Percentiles rank a stretch among this genome's conserved stretches.
phyloP scores from a whole-genome alignment of 2,113 vertebrate genomes.

The Nibea coibor region DNA sequence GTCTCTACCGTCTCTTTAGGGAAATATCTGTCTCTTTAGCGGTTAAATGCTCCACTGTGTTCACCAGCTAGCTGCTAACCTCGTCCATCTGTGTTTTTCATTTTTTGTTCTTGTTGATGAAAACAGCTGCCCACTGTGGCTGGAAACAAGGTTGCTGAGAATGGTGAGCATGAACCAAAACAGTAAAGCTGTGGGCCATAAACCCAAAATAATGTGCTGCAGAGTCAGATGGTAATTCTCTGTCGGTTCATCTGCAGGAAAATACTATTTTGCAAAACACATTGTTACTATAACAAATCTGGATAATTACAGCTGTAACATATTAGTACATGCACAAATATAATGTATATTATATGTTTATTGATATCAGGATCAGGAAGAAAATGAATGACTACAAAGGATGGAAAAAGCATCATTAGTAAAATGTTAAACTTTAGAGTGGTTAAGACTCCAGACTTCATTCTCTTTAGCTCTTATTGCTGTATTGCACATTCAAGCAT shows the following conservation, averaged over 20 bases:
- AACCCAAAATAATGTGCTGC: too few species aligned
- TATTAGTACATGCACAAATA: not conserved
- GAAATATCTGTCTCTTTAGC: too few species aligned
- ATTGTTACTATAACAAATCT: not conserved
- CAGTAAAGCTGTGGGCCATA: too few species aligned
- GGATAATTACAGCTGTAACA: not conserved
- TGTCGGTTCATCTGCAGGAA: not conserved
- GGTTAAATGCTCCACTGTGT: too few species aligned
- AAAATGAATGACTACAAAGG: not conserved
- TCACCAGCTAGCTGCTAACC: too few species aligned
- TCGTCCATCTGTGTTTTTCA: too few species aligned
- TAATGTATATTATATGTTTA: too few species aligned
- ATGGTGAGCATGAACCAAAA: too few species aligned
- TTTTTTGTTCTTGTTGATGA: too few species aligned
- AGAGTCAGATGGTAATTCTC: not conserved
- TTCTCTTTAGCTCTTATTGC: not conserved
- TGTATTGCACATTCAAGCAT: slow-evolving; percentile 5
- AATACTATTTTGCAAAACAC: not conserved
- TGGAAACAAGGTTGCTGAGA: too few species aligned
- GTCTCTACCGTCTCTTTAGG: too few species aligned
- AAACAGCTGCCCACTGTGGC: too few species aligned
- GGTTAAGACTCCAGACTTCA: not conserved
- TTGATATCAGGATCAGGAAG: not conserved
- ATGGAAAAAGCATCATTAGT: not conserved
- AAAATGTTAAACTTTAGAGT: not conserved